Evolutionary conservation across 2,888 invertebrate genomes (phyloP), one percentile per base, ranked within the genome.

Genomic region (Drosophila putrida): DNA sequence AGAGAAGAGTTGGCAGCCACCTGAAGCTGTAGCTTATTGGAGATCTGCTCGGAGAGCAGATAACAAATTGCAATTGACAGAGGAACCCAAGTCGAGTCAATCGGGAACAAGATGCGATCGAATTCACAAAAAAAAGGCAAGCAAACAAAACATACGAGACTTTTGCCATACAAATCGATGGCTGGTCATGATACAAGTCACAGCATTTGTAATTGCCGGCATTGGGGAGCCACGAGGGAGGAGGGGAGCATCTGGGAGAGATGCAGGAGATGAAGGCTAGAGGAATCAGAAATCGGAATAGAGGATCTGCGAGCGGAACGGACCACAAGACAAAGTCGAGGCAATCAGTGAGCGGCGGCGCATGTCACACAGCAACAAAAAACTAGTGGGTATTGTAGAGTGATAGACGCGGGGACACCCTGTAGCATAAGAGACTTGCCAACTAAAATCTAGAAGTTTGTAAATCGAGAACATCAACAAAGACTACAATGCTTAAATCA

Each of bases 1-100:
- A 25, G 6, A 28, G 58, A 38, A 27, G 35, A 33, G 35, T 8
- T 54, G 13, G 33, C 11, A 47, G 70, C 64, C 63, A 68, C 65
- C 66, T 78, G 75, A 78, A 72, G 53, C 60, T 28, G 44, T 11
- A 20, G 35, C 41, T 64, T 54, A 50, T 35, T 36, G 36, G 47
- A 47, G 27, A 49, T 68, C 63, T 58, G 55, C 63, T 65, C 68
- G 77, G 41, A 13, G 35, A 66, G 58, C 71, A 62, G 75, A 89
- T 89, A 90, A 91, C 90, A 91, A 90, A 91, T 90, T 90, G 89
- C 90, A 91, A 90, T 90, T 91, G 90, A 91, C 91, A 90, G 90
- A 89, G 84, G 80, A 86, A 82, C 64, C 72, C 70, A 77, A 75
- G 58, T 70, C 62, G 53, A 65, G 54, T 79, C 77, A 77, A 85